Base-by-base conservation (phyloP, 2,888 invertebrate genomes). In the Neoscelio sp. region DNA sequence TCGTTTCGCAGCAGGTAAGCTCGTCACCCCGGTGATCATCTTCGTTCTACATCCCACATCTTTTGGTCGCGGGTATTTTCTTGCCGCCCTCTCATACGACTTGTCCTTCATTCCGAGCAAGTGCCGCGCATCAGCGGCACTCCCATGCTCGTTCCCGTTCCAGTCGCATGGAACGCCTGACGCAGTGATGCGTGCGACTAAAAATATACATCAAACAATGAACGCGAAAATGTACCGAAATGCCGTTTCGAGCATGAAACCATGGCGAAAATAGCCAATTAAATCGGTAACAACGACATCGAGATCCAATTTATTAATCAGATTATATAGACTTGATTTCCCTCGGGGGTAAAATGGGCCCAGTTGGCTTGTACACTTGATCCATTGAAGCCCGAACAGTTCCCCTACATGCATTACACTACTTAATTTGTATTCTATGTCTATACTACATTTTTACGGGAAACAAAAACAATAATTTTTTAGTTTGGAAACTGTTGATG, bases 261-360 rank as follows among this genome's bases (percentile, higher is more conserved):
- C 80, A 83, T 67, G 80, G 73, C 80, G 82, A 85, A 86, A 85
- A 86, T 85, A 85, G 86, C 85, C 89, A 88, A 88, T 89, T 88
- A 89, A 88, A 89, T 86, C 80, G 86, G 80, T 76, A 84, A 84
- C 83, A 82, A 83, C 83, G 82, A 83, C 77, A 67, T 65, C 56
- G 82, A 81, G 82, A 85, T 87, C 85, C 88, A 89, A 89, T 89
- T 89, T 89, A 89, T 89, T 89, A 89, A 90, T 89, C 89, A 87
- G 87, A 89, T 90, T 89, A 90, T 87, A 89, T 88, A 87, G 85
- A 83, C 82, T 87, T 89, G 89, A 90, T 90, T 90, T 89, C 89
- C 89, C 90, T 83, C 83, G 86, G 85, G 87, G 85, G 86, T 83
- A 82, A 84, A 85, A 65, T 71, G 78, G 83, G 40, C 74, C 82